phyloP scores from a whole-genome alignment of 2,888 invertebrate genomes.

The Cosmia pyralina region DNA sequence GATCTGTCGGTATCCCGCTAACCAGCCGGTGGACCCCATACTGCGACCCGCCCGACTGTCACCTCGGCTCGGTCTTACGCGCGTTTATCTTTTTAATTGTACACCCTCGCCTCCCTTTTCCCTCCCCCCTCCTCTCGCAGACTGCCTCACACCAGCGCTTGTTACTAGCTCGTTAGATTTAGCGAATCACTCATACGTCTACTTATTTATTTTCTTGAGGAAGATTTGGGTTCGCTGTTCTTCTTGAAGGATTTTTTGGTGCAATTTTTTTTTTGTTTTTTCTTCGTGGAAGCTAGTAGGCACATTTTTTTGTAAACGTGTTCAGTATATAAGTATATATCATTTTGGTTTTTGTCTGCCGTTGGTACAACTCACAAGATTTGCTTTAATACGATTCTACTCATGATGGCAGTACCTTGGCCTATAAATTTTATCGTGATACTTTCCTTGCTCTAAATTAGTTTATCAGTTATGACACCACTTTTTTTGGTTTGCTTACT shows the following conservation, averaged over 20 bases:
- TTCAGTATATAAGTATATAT: not conserved
- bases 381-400: not conserved
- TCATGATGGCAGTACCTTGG: not conserved
- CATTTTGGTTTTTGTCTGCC: not conserved
- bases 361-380: not conserved
- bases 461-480: too few species aligned
- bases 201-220: constrained; percentile 48
- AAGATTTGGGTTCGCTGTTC: constrained; percentile 26
- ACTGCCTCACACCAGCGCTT: constrained; percentile 66
- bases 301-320: not conserved
- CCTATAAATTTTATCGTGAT: too few species aligned
- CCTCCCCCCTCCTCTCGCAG: constrained; percentile 57
- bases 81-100: constrained; percentile 90
- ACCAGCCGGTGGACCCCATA: constrained; percentile 85
- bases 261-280: not conserved
- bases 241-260: not conserved
- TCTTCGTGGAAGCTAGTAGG: not conserved
- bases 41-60: constrained; percentile 78
- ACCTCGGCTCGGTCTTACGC: constrained; percentile 84
- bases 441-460: too few species aligned
- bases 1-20: constrained; percentile 86
- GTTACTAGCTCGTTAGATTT: constrained; percentile 83
- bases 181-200: constrained; percentile 66
- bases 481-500: too few species aligned
- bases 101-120: constrained; percentile 69